phyloP scores from a whole-genome alignment of 2,888 invertebrate genomes.

The Netelia fuscicornis region DNA sequence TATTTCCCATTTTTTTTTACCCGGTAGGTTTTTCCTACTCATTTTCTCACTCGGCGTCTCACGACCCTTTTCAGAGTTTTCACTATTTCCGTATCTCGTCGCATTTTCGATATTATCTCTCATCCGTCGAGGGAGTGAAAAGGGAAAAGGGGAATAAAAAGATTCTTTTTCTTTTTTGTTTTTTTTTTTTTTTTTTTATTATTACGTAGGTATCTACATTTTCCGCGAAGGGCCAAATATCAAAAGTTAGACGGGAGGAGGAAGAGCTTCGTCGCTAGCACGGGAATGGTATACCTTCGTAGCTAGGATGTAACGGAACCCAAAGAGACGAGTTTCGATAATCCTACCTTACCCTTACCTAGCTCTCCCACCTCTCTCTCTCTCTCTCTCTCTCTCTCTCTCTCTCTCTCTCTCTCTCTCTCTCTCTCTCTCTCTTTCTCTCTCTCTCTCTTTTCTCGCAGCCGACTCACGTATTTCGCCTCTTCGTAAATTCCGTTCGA shows the following conservation, averaged over 20 bases:
- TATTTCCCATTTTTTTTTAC: neutral
- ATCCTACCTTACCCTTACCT: constrained; percentile 22
- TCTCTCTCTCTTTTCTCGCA: neutral
- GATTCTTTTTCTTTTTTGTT: too few relatives aligned
- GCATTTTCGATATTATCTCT: neutral
- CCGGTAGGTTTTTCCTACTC: constrained; percentile 14
- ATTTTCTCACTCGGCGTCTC: neutral
- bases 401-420: neutral
- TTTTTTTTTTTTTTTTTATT: too few relatives aligned
- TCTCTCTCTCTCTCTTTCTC: too few relatives aligned
- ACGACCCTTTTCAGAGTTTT: neutral
- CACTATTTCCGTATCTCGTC: neutral
- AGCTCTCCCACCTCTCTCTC: neutral
- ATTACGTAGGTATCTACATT: constrained; percentile 25
- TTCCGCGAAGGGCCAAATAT: constrained; percentile 14
- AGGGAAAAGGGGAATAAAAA: too few relatives aligned
- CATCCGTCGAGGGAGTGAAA: neutral
- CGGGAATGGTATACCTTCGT: constrained; percentile 48
- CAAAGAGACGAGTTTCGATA: constrained; percentile 48
- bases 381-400: neutral
- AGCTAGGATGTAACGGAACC: constrained; percentile 18
- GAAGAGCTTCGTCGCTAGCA: constrained; percentile 20
- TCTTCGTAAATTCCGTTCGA: constrained; percentile 51
- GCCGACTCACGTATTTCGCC: constrained; percentile 28
- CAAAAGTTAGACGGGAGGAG: constrained; percentile 4